Evolutionary conservation across 2,797 vertebrate species (phyloP).

Genomic region (Gorsachius magnificus): DNA sequence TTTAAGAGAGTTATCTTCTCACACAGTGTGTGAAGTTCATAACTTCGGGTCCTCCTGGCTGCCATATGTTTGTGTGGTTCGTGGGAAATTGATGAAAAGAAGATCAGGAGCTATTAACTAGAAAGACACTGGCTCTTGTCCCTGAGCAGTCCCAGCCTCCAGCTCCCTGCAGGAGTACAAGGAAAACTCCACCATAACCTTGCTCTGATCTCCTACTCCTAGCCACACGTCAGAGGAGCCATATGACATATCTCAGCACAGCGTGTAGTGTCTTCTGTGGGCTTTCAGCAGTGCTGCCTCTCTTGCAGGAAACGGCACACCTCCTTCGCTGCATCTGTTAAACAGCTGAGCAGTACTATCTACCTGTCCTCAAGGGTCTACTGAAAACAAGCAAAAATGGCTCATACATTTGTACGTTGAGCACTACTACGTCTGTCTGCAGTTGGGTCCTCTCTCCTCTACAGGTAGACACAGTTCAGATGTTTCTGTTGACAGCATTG

Average conservation of each 20-base stretch:
- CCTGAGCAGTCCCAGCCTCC: neutral
- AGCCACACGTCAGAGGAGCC: neutral
- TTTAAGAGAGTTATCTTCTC: slow-evolving; percentile 10
- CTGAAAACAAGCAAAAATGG: neutral
- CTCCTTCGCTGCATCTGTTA: neutral
- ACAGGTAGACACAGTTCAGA: neutral
- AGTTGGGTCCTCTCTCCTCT: neutral
- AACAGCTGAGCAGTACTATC: neutral
- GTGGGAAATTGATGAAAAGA: slow-evolving; percentile 7
- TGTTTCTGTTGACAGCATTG: neutral
- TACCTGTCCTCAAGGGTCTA: neutral
- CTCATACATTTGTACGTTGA: neutral
- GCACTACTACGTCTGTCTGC: neutral
- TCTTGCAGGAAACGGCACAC: fast-evolving
- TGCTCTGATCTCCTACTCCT: neutral
- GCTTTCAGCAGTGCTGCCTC: neutral
- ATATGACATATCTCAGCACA: neutral
- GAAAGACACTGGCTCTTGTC: neutral
- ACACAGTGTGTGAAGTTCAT: neutral
- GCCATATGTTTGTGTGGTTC: slow-evolving; percentile 3
- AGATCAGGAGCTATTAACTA: neutral
- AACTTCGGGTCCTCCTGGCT: slow-evolving; percentile 7
- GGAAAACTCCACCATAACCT: neutral
- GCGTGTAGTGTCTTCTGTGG: neutral
- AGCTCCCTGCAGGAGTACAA: neutral